Evolutionary conservation across 2,113 vertebrate genomes (phyloP), one percentile per base, ranked within the genome.

Genomic region (Jaculus jaculus): DNA sequence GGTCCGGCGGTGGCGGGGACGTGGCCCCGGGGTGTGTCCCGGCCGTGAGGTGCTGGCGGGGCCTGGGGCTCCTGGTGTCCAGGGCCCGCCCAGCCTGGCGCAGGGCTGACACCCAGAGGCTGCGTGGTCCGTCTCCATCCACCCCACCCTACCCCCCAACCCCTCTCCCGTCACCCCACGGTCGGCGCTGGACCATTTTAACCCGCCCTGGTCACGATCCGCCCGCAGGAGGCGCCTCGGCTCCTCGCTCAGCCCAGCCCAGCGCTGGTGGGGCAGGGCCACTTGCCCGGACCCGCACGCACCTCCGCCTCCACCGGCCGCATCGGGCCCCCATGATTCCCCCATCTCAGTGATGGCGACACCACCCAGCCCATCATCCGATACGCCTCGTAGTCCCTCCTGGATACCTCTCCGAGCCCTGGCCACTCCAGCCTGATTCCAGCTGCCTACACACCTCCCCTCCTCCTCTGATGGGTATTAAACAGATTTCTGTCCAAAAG

Each of bases 161-260:
- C 12, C 4, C 15, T 51, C 28, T 26, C n/a, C 7, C 39, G 32
- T 17, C 65, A 63, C 47, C 20, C 32, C 80, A 84, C 79, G 2
- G 30, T 74, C 63, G n/a, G 60, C n/a, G 8, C 54, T 1, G 78
- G 83, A 71, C 84, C 47, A 24, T 73, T 1, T 74, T n/a, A 18
- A 89, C 84, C 26, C 83, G 24, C 83, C 42, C 54, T 3, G 66
- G 51, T 61, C 37, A 5, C 4, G 30, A 10, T 5, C 68, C 77
- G 66, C 87, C 81, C 81, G 0, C 54, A 23, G 66, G 89, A 65
- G 82, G 93, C 93, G 73, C 94, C 79, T 60, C 87, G n/a, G 7
- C 71, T 37, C 73, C 69, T 68, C 3, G 91, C 61, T 72, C 66
- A 32, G 87, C 79, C 51, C 86, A 69, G 87, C 28, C 66, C 74